Conservation (phyloP, 1,140 invertebrate genomes). For the Drosophila kanapiae region DNA sequence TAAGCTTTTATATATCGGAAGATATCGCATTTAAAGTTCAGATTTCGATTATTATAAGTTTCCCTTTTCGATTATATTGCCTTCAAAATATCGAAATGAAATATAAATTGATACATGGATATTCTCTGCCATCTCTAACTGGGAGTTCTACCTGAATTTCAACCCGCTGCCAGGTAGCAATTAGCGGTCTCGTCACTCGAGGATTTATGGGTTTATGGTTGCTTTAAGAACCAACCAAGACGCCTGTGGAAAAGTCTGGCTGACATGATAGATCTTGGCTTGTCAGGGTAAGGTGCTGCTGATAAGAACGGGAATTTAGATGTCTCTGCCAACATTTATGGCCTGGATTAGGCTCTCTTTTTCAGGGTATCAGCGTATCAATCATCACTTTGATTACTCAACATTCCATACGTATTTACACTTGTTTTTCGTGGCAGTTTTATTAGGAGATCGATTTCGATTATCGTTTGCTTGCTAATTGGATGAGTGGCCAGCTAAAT, state of each 20-base stretch:
- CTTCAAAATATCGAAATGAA: too few relatives aligned
- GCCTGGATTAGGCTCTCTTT: conserved; percentile 14
- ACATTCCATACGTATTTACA: conserved; percentile 18
- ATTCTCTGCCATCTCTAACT: conserved; percentile 10
- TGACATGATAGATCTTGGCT: conserved; percentile 18
- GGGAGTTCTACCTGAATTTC: conserved; percentile 26
- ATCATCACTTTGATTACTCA: conserved; percentile 14
- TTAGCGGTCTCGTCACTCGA: conserved; percentile 28
- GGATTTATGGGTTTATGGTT: conserved; percentile 30
- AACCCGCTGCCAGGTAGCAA: conserved; percentile 50
- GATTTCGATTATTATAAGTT: too few relatives aligned
- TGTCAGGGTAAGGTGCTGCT: not conserved
- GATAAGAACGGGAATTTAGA: conserved; percentile 30
- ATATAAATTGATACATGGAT: not conserved
- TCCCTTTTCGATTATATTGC: too few relatives aligned
- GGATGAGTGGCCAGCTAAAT: conserved; percentile 47
- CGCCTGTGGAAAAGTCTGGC: conserved; percentile 1
- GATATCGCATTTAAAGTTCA: too few relatives aligned
- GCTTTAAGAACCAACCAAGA: conserved; percentile 1
- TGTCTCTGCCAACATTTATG: conserved; percentile 34
- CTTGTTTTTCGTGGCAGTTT: conserved; percentile 36
- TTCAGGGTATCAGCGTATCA: conserved; percentile 36
- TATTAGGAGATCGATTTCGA: conserved; percentile 53
- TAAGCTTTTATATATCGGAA: too few relatives aligned
- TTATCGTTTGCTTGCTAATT: conserved; percentile 71